Percentiles rank a stretch among this genome's conserved stretches.
Evolutionary conservation across 2,888 invertebrate species (phyloP).

Genomic region (Aporophyla nigra): DNA sequence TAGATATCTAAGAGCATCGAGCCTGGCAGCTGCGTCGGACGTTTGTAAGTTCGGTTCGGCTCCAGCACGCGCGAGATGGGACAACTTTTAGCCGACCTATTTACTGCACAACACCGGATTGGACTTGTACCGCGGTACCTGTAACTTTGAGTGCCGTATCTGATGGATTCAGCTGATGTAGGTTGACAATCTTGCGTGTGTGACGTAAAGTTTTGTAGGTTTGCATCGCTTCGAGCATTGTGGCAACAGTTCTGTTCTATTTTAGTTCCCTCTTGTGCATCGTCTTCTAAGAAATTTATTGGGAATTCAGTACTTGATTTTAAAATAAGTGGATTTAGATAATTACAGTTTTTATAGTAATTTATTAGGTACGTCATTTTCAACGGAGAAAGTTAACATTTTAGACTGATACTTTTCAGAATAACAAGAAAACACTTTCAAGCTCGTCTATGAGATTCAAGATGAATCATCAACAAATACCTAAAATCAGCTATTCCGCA

Average conservation of each 20-base stretch:
- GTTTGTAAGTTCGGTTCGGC: constrained; percentile 71
- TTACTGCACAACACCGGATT: constrained; percentile 73
- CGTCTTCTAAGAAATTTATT: background rate
- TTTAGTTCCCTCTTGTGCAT: constrained; percentile 6
- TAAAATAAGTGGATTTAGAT: background rate
- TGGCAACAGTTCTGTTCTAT: background rate
- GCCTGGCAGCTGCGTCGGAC: constrained; percentile 67
- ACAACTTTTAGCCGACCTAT: constrained; percentile 78
- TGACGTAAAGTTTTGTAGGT: constrained; percentile 40
- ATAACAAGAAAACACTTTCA: background rate
- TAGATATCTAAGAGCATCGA: constrained; percentile 64
- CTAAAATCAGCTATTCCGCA: background rate
- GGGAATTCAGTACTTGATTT: background rate
- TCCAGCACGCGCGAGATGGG: constrained; percentile 69
- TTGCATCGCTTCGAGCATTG: constrained; percentile 28
- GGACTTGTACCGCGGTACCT: constrained; percentile 67
- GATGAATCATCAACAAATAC: background rate
- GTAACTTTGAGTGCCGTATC: constrained; percentile 69
- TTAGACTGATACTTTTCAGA: background rate
- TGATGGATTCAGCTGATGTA: constrained; percentile 72
- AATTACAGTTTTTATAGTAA: too few relatives aligned
- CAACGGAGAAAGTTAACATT: background rate
- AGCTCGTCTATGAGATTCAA: background rate
- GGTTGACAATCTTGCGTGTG: constrained; percentile 58
- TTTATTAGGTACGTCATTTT: too few relatives aligned